Conservation (phyloP, 2,113 vertebrate genomes). For the Anhinga rufa region DNA sequence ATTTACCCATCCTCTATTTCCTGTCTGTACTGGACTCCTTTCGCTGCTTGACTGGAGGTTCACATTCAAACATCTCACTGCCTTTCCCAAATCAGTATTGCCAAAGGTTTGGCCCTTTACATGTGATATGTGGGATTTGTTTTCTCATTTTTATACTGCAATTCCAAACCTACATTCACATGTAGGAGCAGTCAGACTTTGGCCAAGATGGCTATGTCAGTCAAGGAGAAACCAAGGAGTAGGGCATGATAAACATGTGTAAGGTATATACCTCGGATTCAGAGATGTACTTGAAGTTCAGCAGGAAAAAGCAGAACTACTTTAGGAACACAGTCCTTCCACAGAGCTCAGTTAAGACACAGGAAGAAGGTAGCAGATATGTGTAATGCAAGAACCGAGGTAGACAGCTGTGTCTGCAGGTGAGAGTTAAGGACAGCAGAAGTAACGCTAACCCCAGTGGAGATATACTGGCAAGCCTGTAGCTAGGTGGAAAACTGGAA, state of each 20-base stretch:
- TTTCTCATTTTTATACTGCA: not conserved
- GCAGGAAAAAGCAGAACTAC: not conserved
- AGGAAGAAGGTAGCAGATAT: too few species aligned
- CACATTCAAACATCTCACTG: not conserved
- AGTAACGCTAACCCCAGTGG: not conserved
- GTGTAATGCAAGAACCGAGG: not conserved
- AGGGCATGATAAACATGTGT: accelerated
- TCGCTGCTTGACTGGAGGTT: not conserved
- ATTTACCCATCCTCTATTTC: not conserved
- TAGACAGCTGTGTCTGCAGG: not conserved
- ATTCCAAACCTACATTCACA: not conserved
- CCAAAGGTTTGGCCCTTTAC: not conserved
- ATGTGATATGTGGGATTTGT: too few species aligned
- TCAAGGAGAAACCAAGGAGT: not conserved
- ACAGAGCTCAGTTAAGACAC: not conserved
- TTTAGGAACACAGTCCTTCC: not conserved
- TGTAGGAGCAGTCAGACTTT: not conserved
- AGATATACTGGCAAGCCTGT: not conserved
- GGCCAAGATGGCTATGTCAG: not conserved
- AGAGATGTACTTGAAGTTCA: not conserved
- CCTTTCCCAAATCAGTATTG: not conserved
- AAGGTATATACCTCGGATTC: too few species aligned
- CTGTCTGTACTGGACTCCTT: not conserved
- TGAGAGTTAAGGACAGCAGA: not conserved
- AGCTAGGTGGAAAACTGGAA: not conserved